Evolutionary conservation across 1,140 invertebrate species (phyloP).

Genomic region (Idris sp.): DNA sequence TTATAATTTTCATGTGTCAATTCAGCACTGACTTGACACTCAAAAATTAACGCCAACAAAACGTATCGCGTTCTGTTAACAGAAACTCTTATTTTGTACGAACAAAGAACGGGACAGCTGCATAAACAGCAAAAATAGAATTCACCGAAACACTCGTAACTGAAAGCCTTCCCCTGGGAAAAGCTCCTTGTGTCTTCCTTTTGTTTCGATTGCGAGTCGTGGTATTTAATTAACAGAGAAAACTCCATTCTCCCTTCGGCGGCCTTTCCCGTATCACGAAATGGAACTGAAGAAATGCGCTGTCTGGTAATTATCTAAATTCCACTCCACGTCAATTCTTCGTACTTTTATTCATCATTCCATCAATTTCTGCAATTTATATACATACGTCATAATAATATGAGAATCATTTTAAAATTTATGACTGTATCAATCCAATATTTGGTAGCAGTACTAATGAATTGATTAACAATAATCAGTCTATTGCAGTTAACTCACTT

Average conservation of each 20-base stretch:
- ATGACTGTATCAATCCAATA: too few relatives aligned
- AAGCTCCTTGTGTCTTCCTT: slow-evolving; percentile 32
- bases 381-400: too few relatives aligned
- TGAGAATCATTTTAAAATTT: too few relatives aligned
- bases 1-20: too few relatives aligned
- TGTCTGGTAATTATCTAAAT: slow-evolving; percentile 56
- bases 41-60: too few relatives aligned
- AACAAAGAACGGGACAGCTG: slow-evolving; percentile 41
- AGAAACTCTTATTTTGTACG: slow-evolving; percentile 40
- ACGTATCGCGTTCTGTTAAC: slow-evolving; percentile 36
- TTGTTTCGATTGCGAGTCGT: slow-evolving; percentile 51
- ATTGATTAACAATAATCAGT: too few relatives aligned
- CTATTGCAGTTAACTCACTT: too few relatives aligned
- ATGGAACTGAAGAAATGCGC: slow-evolving; percentile 26
- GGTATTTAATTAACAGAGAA: slow-evolving; percentile 63
- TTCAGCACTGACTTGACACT: too few relatives aligned
- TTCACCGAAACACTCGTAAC: slow-evolving; percentile 33
- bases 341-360: too few relatives aligned
- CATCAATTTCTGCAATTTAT: too few relatives aligned
- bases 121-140: slow-evolving; percentile 44
- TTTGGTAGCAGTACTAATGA: too few relatives aligned
- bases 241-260: slow-evolving; percentile 32
- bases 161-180: slow-evolving; percentile 38
- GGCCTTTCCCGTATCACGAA: slow-evolving; percentile 20
- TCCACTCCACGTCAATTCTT: too few relatives aligned